Percentiles rank a stretch among this genome's conserved stretches.
Conservation (phyloP, 1,140 invertebrate species). For the Drosophila nasuta region DNA sequence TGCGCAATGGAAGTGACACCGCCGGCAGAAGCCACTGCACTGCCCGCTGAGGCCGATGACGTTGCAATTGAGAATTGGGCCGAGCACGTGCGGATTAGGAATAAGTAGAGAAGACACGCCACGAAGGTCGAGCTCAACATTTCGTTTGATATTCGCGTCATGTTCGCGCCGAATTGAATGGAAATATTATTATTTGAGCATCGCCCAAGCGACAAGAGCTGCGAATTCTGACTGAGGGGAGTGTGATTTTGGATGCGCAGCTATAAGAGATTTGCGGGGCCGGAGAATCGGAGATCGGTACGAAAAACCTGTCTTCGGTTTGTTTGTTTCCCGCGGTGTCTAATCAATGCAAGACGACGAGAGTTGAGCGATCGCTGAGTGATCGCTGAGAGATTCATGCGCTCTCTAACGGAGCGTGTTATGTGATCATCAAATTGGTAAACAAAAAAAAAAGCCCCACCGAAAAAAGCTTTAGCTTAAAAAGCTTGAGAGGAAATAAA, state of each 20-base stretch:
- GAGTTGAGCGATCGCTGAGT: slow-evolving; percentile 17
- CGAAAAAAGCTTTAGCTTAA: slow-evolving; percentile 4
- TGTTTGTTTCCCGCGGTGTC: slow-evolving; percentile 21
- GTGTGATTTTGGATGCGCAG: slow-evolving; percentile 29
- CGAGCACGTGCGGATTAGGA: slow-evolving; percentile 22
- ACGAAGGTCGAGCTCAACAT: slow-evolving; percentile 26
- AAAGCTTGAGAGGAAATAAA: slow-evolving; percentile 34
- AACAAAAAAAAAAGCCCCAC: slow-evolving; percentile 15
- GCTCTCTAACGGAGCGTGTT: slow-evolving; percentile 33
- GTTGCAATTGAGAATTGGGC: slow-evolving; percentile 48
- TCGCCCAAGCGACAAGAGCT: slow-evolving; percentile 46
- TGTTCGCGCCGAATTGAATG: slow-evolving; percentile 33
- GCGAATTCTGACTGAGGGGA: slow-evolving; percentile 62
- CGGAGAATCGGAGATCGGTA: slow-evolving; percentile 22
- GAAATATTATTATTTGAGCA: slow-evolving; percentile 4
- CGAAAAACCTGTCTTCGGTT: slow-evolving; percentile 63
- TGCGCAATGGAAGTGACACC: slow-evolving; percentile 57
- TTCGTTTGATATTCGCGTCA: slow-evolving; percentile 42
- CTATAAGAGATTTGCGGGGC: slow-evolving; percentile 38
- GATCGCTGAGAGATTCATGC: slow-evolving; percentile 11
- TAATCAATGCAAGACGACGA: slow-evolving; percentile 31
- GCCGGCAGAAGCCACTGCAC: slow-evolving; percentile 55
- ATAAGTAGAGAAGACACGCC: background rate
- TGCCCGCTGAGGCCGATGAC: slow-evolving; percentile 36
- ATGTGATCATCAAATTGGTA: slow-evolving; percentile 36